These are phyloP conservation scores for Malthinus flaveolus DNA, from an alignment of 2,888 invertebrate species.

Conservation along the genomic window DNA sequence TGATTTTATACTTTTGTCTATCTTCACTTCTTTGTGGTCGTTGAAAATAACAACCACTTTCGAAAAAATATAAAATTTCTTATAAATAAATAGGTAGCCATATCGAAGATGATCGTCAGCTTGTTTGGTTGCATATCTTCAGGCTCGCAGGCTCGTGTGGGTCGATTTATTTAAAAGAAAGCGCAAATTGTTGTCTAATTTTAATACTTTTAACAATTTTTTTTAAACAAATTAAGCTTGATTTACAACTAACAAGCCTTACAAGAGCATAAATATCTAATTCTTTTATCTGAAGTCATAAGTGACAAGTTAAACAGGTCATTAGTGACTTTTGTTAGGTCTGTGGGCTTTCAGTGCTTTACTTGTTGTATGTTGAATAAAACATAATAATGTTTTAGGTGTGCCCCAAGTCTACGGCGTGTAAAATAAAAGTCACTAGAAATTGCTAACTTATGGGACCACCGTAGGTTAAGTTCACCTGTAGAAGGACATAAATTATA, in stretches of 20 bases:
- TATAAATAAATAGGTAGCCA: too few relatives aligned
- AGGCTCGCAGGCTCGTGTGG: constrained; percentile 6
- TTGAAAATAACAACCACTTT: constrained; percentile 13
- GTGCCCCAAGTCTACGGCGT: constrained; percentile 39
- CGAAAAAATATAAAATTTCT: too few relatives aligned
- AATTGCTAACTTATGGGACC: constrained; percentile 43
- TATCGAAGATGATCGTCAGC: neutral
- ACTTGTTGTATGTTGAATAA: constrained; percentile 18
- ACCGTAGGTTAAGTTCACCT: constrained; percentile 44
- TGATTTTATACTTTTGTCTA: constrained; percentile 30
- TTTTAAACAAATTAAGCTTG: constrained; percentile 1
- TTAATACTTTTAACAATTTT: neutral
- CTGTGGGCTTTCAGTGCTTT: constrained; percentile 18
- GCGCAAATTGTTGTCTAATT: neutral
- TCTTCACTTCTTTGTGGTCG: constrained; percentile 14
- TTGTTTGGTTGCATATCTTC: constrained; percentile 18
- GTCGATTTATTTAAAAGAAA: neutral
- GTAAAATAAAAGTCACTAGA: constrained; percentile 46
- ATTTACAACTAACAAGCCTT: neutral
- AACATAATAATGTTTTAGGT: constrained; percentile 40
- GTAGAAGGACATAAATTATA: constrained; percentile 43
- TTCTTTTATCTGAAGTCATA: constrained; percentile 7
- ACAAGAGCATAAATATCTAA: neutral
- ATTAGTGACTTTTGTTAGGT: constrained; percentile 15
- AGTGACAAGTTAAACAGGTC: constrained; percentile 13